phyloP scores from a whole-genome alignment of 2,113 vertebrate genomes.

The Egretta garzetta region DNA sequence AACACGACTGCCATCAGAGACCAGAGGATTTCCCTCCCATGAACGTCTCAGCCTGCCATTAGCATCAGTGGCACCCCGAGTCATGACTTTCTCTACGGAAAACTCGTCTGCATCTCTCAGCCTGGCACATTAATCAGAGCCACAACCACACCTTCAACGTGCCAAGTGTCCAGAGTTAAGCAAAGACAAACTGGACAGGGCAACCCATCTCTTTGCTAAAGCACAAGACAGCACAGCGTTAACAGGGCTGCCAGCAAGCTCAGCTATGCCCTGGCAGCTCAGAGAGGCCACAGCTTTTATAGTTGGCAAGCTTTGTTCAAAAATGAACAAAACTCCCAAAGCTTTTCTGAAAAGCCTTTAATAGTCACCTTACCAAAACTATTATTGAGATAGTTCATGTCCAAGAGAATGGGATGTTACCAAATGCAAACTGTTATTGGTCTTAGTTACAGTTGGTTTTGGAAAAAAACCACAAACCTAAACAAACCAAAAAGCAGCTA shows the following conservation, averaged over 20 bases:
- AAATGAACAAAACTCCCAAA: not conserved
- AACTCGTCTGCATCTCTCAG: not conserved
- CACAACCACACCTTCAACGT: not conserved
- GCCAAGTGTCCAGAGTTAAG: fast-evolving
- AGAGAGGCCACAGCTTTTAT: fast-evolving
- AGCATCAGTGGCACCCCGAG: not conserved
- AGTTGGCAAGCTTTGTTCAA: not conserved
- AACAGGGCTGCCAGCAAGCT: not conserved
- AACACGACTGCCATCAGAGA: not conserved
- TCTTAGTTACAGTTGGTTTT: not conserved
- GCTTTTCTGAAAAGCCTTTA: not conserved
- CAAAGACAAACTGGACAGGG: not conserved
- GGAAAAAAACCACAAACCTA: not conserved
- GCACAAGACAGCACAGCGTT: not conserved
- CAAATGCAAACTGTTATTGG: not conserved
- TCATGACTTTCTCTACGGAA: fast-evolving
- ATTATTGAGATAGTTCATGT: not conserved
- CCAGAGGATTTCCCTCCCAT: not conserved
- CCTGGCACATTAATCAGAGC: not conserved
- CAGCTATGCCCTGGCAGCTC: not conserved
- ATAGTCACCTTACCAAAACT: not conserved
- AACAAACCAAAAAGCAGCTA: not conserved
- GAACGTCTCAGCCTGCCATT: not conserved
- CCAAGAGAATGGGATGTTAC: not conserved
- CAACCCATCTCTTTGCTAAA: not conserved